Base-by-base conservation (phyloP, 2,113 vertebrate genomes). In the Charina bottae region DNA sequence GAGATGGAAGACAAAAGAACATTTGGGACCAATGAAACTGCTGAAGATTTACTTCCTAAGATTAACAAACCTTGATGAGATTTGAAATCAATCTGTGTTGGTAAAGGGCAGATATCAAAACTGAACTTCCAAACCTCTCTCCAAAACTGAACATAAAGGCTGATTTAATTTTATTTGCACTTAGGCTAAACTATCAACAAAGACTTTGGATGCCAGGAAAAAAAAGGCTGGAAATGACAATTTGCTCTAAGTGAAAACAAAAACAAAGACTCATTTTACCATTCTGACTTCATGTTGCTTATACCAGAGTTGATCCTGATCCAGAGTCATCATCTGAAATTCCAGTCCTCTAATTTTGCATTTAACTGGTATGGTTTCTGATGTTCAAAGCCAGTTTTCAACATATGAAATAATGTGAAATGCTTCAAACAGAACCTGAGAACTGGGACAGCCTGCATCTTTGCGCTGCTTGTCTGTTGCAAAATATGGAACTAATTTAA, bases 31-130 rank as follows among this genome's bases (percentile, higher is more conserved):
- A 89, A 19, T 11, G 19, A 94, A 89, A 11, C 88, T 11, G 90
- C 0, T 19, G 53, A 19, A 91, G 42, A 72, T 10, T 86, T 9
- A 33, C 33, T n/a, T 92, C 54, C 84, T 2, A 89, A 4, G 37
- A 92, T 93, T 88, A 84, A 92, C 49, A 21, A 64, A 49, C 6
- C 33, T 55, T 85, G 83, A 68, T 84, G 91, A 28, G 42, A 60
- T 83, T n/a, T 54, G 15, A 54, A 42, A 83, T 49, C 64, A 49
- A 83, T 62, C 83, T 15, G 28, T 49, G n/a, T 64, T 64, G n/a
- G 58, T 64, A 54, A n/a, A 85, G 58, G 23, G 26, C 10, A 21
- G 56, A 33, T 62, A 83, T 53, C 83, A 60, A 33, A 13, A 78
- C 46, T 23, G 42, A 54, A 85, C 58, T 85, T 33, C 42, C 56